Evolutionary conservation across 1,140 invertebrate genomes (phyloP), one percentile per base, ranked within the genome.

Genomic region (Coptotermes formosanus): DNA sequence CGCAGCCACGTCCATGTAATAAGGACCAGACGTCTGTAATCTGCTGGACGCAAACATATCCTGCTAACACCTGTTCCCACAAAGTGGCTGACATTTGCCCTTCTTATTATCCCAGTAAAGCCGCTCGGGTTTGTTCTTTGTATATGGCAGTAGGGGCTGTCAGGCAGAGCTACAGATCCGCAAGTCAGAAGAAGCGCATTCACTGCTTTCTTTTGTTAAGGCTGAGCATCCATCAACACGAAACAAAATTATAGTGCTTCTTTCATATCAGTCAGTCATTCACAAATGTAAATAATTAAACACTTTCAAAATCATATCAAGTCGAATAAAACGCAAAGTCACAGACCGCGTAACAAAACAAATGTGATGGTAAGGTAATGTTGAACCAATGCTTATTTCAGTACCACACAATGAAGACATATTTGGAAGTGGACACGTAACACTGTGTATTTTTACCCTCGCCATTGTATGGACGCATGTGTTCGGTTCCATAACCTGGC

Each of bases 21-120:
- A 75, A 75, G 64, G 64, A 75, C 14, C 64, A 75, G 64, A 75
- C n/a, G 64, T 30, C 64, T 75, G 64, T 75, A 75, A 75, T 75
- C 64, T 75, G 64, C 30, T n/a, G n/a, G 64, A 6, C 64, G n/a
- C 64, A 75, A 75, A 75, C 64, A 75, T 30, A 75, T 75, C 64
- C 64, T 30, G n/a, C 64, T 75, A 25, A 30, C 64, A 75, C n/a
- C 64, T 75, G 64, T 75, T 75, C 25, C n/a, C 64, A 75, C 64
- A 75, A 75, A 75, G 64, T 75, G n/a, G n/a, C 11, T n/a, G 7
- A 75, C 25, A 75, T 75, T 75, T 75, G 9, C 64, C 25, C n/a
- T n/a, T n/a, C 64, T 25, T 8, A 30, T 30, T n/a, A 8, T 75
- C 14, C 52, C 21, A 4, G 52, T 21, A 19, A 55, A 21, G 19